Conservation (phyloP, 1,140 invertebrate genomes). For the Ephestia elutella region DNA sequence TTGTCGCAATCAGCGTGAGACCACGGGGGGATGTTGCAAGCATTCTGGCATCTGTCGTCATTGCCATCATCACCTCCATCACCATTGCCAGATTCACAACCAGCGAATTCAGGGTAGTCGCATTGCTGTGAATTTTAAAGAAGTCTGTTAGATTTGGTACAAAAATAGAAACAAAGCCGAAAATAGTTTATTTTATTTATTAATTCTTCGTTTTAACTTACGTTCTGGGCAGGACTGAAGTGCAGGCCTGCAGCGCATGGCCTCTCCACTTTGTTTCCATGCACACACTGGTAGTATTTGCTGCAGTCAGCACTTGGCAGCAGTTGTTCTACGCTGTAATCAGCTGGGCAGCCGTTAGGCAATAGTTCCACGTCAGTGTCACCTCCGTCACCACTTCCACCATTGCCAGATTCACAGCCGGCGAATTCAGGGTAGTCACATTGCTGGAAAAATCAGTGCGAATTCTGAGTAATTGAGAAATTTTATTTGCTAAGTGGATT, state of each 20-base stretch:
- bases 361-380: not conserved
- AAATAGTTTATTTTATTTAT: not conserved
- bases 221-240: slow-evolving; percentile 23
- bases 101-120: slow-evolving; percentile 11
- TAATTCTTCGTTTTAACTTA: not conserved
- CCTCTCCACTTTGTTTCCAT: slow-evolving; percentile 19
- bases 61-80: not conserved
- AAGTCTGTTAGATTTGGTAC: not conserved
- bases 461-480: no score
- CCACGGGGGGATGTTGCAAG: slow-evolving; percentile 47
- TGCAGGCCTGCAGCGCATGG: slow-evolving; percentile 16
- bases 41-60: slow-evolving; percentile 19
- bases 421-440: slow-evolving; percentile 28
- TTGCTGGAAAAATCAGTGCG: no score
- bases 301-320: slow-evolving; percentile 15
- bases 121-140: slow-evolving; percentile 9
- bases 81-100: slow-evolving; percentile 2
- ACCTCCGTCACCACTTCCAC: not conserved
- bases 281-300: slow-evolving; percentile 30
- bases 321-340: slow-evolving; percentile 5
- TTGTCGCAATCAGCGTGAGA: slow-evolving; percentile 70
- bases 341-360: slow-evolving; percentile 15
- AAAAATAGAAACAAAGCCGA: no score
- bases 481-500: no score
- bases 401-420: slow-evolving; percentile 12